Conservation (phyloP, 2,888 invertebrate genomes). For the Apamea crenata region DNA sequence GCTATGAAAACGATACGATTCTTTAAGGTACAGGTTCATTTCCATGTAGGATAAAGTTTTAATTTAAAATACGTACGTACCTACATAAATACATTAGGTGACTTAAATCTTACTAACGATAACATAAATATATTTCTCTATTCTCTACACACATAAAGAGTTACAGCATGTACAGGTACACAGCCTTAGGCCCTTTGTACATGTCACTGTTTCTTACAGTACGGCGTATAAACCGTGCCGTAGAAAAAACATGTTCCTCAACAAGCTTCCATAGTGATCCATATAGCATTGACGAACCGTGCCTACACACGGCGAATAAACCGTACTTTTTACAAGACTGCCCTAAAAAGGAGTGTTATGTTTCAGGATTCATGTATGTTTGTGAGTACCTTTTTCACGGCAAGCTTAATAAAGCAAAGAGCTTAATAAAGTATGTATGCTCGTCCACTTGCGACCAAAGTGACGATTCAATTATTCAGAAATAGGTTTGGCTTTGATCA, state of each 20-base stretch:
- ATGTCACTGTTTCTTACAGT: too few species aligned
- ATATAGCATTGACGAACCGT: too few species aligned
- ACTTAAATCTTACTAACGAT: background rate
- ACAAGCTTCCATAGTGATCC: too few species aligned
- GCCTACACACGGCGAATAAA: too few species aligned
- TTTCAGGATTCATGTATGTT: too few species aligned
- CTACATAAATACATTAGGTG: background rate
- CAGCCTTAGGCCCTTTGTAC: background rate
- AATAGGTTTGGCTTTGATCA: constrained; percentile 20
- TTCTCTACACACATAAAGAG: background rate
- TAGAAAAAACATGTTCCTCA: too few species aligned
- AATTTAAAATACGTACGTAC: background rate
- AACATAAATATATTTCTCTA: too few species aligned
- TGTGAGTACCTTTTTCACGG: too few species aligned
- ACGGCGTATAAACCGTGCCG: too few species aligned
- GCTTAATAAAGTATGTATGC: background rate
- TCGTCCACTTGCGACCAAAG: constrained; percentile 5
- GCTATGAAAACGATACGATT: background rate
- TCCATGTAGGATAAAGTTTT: background rate
- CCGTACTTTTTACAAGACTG: too few species aligned
- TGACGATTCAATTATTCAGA: constrained; percentile 32
- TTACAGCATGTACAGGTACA: background rate
- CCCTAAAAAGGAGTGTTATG: too few species aligned
- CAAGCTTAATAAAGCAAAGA: too few species aligned
- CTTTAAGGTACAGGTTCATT: background rate